Conservation (phyloP, 1,140 invertebrate species). For the Heliconius congener region DNA sequence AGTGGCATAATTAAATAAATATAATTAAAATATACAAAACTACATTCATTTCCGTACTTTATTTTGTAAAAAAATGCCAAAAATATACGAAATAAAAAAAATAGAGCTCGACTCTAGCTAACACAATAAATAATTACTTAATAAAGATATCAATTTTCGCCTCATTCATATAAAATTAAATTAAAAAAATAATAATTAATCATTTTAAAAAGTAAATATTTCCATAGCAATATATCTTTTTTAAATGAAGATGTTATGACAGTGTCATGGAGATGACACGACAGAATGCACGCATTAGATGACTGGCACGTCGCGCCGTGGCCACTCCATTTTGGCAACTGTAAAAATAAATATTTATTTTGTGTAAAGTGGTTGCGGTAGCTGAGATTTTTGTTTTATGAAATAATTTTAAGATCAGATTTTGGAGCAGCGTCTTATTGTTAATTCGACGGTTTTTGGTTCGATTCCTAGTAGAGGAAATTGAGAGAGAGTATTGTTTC, state of each 20-base stretch:
- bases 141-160: too few relatives aligned
- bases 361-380: background rate
- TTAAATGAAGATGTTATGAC: slow-evolving; percentile 4
- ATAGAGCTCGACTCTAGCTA: too few relatives aligned
- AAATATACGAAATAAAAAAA: too few relatives aligned
- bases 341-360: slow-evolving; percentile 9
- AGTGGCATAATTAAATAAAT: too few relatives aligned
- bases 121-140: too few relatives aligned
- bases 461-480: too few relatives aligned
- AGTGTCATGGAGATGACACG: slow-evolving; percentile 8
- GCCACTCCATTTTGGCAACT: slow-evolving; percentile 11
- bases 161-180: too few relatives aligned
- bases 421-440: background rate
- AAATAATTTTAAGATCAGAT: background rate
- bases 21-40: too few relatives aligned
- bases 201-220: slow-evolving; percentile 5
- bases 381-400: background rate
- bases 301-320: background rate
- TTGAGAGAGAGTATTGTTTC: too few relatives aligned
- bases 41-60: too few relatives aligned
- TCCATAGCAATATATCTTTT: background rate
- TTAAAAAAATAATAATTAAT: background rate
- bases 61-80: too few relatives aligned
- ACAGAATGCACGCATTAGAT: background rate
- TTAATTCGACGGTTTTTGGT: background rate